Conservation (phyloP, 2,888 invertebrate species). For the Xanthia togata region DNA sequence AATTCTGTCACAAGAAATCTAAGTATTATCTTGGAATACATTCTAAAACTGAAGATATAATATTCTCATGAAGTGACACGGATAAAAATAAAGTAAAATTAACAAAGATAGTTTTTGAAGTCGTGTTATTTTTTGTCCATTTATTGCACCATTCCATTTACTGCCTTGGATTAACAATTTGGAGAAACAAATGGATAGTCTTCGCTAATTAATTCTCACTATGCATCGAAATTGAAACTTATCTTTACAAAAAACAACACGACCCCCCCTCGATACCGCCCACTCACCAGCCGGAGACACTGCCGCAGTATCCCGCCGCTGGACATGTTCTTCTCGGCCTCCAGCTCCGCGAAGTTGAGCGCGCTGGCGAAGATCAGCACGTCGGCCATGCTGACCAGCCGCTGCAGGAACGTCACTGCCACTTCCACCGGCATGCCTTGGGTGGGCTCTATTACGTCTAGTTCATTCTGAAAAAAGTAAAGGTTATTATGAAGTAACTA, state of each 20-base stretch:
- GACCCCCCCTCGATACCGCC: constrained; percentile 10
- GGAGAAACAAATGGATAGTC: neutral
- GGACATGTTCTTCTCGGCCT: constrained; percentile 99
- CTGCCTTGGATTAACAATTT: neutral
- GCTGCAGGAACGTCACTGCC: constrained; percentile 99
- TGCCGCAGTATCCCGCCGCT: constrained; percentile 99
- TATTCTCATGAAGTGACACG: constrained; percentile 17
- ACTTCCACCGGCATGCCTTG: constrained; percentile 99
- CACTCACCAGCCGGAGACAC: constrained; percentile 96
- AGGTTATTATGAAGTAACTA: neutral
- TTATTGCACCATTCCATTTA: neutral
- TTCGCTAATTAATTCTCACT: constrained; percentile 1
- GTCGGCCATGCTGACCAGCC: constrained; percentile 99
- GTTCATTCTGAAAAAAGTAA: constrained; percentile 94
- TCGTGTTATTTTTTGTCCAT: constrained; percentile 40
- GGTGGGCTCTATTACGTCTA: constrained; percentile 99
- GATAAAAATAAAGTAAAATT: neutral
- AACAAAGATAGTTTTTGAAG: neutral
- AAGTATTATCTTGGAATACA: constrained; percentile 39
- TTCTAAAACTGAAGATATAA: constrained; percentile 43
- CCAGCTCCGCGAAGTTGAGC: constrained; percentile 98
- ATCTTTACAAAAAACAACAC: constrained; percentile 56
- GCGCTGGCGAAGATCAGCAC: constrained; percentile 99
- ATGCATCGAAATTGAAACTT: neutral
- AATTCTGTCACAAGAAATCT: constrained; percentile 53